Conservation (phyloP, 2,113 vertebrate species). For the Arothron firmamentum region DNA sequence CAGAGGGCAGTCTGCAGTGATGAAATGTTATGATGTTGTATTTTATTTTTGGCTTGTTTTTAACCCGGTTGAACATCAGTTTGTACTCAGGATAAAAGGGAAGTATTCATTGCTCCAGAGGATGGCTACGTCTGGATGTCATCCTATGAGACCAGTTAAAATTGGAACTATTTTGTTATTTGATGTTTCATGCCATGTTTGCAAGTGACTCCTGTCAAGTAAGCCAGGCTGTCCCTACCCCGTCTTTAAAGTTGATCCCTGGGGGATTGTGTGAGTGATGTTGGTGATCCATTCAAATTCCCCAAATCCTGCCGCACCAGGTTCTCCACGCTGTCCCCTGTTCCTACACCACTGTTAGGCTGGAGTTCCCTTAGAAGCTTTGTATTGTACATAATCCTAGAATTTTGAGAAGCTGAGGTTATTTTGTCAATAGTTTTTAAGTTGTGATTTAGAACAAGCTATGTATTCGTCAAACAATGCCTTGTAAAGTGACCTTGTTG, state of each 20-base stretch:
- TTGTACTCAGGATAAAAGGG: constrained; percentile 43
- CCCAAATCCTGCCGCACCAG: background rate
- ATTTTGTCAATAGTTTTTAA: constrained; percentile 10
- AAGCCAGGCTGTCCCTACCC: no score
- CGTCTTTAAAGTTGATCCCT: no score
- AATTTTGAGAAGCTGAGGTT: constrained; percentile 15
- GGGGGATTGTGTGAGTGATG: background rate
- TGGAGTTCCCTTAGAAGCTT: background rate
- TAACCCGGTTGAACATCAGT: constrained; percentile 12
- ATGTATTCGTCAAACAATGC: background rate
- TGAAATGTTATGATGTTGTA: constrained; percentile 18
- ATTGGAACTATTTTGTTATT: background rate
- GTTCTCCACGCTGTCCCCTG: background rate
- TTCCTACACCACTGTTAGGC: constrained; percentile 35
- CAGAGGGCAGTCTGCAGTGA: constrained; percentile 11
- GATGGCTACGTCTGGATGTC: background rate
- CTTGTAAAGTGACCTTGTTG: constrained; percentile 13
- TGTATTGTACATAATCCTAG: constrained; percentile 42
- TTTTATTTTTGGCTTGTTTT: constrained; percentile 18
- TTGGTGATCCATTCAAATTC: constrained; percentile 1
- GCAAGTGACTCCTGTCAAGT: background rate
- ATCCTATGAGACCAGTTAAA: background rate
- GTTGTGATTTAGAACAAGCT: constrained; percentile 16
- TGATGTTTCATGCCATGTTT: background rate
- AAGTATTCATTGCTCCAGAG: background rate